Percentiles rank a stretch among this genome's conserved stretches.
Conservation (phyloP, 2,888 invertebrate species). For the Lepidochrysops patricia region DNA sequence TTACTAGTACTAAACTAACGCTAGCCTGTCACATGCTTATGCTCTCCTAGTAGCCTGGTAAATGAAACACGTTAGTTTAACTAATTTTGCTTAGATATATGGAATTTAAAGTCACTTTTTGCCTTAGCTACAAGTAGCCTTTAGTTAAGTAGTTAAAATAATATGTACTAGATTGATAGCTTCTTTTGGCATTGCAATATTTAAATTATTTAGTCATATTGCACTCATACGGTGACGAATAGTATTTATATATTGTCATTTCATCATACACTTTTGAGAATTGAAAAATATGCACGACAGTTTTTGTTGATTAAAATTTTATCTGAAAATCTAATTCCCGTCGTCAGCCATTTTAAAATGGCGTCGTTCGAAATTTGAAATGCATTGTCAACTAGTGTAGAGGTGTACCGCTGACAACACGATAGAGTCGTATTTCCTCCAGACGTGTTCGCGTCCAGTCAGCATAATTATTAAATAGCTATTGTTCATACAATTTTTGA, state of each 20-base stretch:
- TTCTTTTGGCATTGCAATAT: no score
- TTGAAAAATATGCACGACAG: neutral
- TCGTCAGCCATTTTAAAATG: neutral
- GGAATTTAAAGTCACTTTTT: neutral
- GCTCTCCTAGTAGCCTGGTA: conserved; percentile 40
- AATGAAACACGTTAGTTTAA: conserved; percentile 15
- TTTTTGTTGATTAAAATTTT: neutral
- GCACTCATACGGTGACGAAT: no score
- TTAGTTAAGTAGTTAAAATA: no score
- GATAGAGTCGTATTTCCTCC: neutral
- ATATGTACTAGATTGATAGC: no score
- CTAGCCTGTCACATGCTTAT: conserved; percentile 51
- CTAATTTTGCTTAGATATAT: neutral
- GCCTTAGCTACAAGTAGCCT: neutral
- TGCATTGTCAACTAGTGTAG: neutral
- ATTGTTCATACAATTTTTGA: neutral
- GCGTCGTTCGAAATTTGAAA: conserved; percentile 9
- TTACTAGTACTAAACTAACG: conserved; percentile 53
- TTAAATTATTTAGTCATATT: no score
- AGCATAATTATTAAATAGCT: neutral
- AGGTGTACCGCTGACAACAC: neutral
- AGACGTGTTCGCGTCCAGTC: neutral
- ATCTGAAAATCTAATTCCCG: neutral
- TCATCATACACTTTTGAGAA: no score
- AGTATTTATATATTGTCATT: no score